Evolutionary conservation across 1,140 invertebrate genomes (phyloP), one percentile per base, ranked within the genome.

Genomic region (Zaprionus nigranus): DNA sequence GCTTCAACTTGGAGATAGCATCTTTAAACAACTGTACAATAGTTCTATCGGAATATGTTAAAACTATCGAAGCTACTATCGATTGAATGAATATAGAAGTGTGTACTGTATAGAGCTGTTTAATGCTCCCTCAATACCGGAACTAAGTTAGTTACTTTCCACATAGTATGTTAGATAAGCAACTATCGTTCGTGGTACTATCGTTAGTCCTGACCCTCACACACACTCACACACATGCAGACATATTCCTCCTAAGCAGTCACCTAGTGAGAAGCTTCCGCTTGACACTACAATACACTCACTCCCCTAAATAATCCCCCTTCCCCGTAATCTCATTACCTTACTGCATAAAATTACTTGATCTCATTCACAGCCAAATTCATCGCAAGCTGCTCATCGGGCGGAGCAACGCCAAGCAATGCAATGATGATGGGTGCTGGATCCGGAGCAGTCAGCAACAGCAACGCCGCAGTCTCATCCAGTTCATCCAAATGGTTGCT

Each of bases 271-370:
- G 4, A 28, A 24, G 12, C 22, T 26, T 26, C 13, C 15, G 38
- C 38, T n/a, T 40, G 38, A n/a, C 38, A 40, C 38, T 46, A 46
- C 38, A 40, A 12, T 17, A 46, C n/a, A 46, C 40, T 17, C 51
- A 69, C 71, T 68, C 71, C 63, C 75, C 74, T 63, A 54, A 78
- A 36, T 61, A 74, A 78, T 69, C 72, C 22, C 46, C 22, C 22
- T 12, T 24, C 12, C 46, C 46, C 84, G 72, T 88, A 88, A 90
- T 82, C 85, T 90, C 85, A 90, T 90, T 85, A 90, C 84, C 84
- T 87, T 88, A 92, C 79, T 92, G 91, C 91, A 92, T 92, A 92
- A 92, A 92, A 92, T 88, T 85, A 85, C 91, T 92, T 91, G 72
- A 90, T 92, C 79, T 92, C 88, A 82, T 92, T 77, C 82, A 88